Conservation (phyloP, 2,888 invertebrate species). For the Rhabditoides inermis region DNA sequence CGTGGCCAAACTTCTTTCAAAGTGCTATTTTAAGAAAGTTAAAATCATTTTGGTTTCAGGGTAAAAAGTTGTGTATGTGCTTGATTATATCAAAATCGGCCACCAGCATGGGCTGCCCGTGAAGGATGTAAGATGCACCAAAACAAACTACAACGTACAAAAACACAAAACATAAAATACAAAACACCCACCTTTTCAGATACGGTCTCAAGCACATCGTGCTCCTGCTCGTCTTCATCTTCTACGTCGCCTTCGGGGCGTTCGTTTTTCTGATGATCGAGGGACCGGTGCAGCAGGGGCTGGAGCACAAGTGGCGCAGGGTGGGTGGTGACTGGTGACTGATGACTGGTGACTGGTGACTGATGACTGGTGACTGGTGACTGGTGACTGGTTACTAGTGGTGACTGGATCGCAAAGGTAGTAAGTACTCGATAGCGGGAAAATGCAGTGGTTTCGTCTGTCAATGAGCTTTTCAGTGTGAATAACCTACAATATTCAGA, state of each 20-base stretch:
- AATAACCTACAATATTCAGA: slow-evolving; percentile 2
- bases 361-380: background rate
- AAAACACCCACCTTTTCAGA: background rate
- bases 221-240: slow-evolving; percentile 28
- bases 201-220: slow-evolving; percentile 29
- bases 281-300: slow-evolving; percentile 22
- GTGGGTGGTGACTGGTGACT: no score
- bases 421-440: no score
- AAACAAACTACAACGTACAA: no score
- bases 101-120: background rate
- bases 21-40: no score
- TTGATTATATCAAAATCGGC: no score
- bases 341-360: background rate
- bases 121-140: background rate
- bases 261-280: slow-evolving; percentile 30
- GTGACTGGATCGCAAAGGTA: no score
- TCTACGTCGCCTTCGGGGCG: slow-evolving; percentile 32
- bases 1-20: no score
- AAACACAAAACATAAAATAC: background rate
- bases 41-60: no score
- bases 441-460: no score
- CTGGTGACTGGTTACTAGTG: background rate
- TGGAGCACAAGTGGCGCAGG: slow-evolving; percentile 19
- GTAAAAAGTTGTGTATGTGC: background rate
- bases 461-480: background rate